These are phyloP conservation scores for Hyla sarda DNA, from an alignment of 2,113 vertebrate species.

Conservation along the genomic window DNA sequence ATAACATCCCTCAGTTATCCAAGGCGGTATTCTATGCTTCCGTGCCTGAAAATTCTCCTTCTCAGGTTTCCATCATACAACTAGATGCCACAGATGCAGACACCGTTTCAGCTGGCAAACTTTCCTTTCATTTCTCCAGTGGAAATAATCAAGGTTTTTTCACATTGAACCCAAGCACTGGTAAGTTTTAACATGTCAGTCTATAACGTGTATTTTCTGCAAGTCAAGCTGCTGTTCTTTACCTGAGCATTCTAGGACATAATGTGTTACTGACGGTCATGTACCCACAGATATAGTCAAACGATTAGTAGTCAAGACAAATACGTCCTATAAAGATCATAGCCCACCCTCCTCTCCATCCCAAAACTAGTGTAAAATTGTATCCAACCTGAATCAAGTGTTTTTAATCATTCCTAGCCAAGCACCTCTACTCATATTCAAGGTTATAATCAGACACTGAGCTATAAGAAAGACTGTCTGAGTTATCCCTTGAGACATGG, in stretches of 20 bases:
- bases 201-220: not conserved
- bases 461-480: too few species aligned
- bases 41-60: constrained; percentile 82
- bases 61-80: constrained; percentile 78
- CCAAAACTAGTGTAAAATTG: not conserved
- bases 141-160: constrained; percentile 84
- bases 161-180: constrained; percentile 80
- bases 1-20: constrained; percentile 88
- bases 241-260: not conserved
- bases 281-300: not conserved
- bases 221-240: not conserved
- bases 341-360: not conserved
- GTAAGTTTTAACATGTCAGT: constrained; percentile 70
- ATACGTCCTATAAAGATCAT: not conserved
- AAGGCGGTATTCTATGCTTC: constrained; percentile 87
- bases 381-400: not conserved
- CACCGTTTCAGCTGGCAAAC: constrained; percentile 81
- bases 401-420: not conserved
- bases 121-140: constrained; percentile 84
- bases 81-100: constrained; percentile 85
- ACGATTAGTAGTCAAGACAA: not conserved
- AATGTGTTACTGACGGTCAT: not conserved
- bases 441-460: too few species aligned
- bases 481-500: too few species aligned
- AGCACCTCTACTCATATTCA: not conserved